Base-by-base conservation (phyloP, 2,888 invertebrate species). In the Ennomos fuscantarius region DNA sequence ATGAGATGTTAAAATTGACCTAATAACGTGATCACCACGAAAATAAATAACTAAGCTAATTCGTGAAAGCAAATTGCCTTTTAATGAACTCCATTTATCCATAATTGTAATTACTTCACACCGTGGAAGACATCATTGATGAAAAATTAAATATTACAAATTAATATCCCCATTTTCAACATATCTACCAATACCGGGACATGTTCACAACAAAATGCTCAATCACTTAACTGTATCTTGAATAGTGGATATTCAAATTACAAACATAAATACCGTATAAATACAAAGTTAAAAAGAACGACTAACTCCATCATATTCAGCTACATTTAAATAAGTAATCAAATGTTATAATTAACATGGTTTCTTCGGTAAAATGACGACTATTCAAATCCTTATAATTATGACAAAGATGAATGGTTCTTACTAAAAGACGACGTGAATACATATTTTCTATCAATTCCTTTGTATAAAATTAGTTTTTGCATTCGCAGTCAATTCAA, bases 81-180 rank as follows among this genome's bases (percentile, higher is more conserved):
- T 54, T 50, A 46, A 47, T 31, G 39, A 34, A 41, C 33, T 48
- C 13, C 32, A 59, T 59, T 54, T 52, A 62, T 60, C 49, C 45
- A 56, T 62, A 63, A 60, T 60, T 58, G 44, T 52, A 52, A 65
- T 48, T 56, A 54, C 68, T 79, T 76, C 78, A 77, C 79, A 80
- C 76, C 63, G 81, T 82, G 88, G 86, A 88, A 88, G 87, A 87
- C 87, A 24, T 69, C 72, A 62, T 65, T 70, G 67, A 68, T 72
- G 68, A 65, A 60, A 57, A 55, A 50, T 44, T 43, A 51, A 12
- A 36, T 42, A 34, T 40, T 45, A 53, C 37, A 37, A 12, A 55
- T 37, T 9, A 31, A 55, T 33, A 24, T 24, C 24, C 24, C 5
- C 31, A 33, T 41, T 34, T 42, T 13, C 34, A 35, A 45, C 34